phyloP scores from a whole-genome alignment of 92 coral and sea anemone species.

The Parazoanthus swiftii region DNA sequence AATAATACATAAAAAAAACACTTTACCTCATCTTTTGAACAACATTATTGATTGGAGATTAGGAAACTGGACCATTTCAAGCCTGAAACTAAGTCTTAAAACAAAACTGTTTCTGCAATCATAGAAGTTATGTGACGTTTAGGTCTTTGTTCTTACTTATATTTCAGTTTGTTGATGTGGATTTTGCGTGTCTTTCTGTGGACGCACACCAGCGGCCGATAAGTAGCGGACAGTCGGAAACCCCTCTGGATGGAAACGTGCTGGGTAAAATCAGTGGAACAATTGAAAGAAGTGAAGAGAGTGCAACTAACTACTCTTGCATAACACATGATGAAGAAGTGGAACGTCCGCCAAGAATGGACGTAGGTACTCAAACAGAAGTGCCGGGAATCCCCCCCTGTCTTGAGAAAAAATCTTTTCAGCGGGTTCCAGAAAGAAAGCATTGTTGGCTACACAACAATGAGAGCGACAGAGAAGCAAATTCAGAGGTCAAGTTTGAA shows the following conservation, averaged over 20 bases:
- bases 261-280: neutral
- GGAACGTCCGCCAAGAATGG: neutral
- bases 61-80: no score
- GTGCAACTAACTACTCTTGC: no score
- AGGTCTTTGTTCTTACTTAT: neutral
- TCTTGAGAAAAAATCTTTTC: neutral
- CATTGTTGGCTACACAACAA: neutral
- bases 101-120: no score
- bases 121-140: neutral
- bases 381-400: neutral
- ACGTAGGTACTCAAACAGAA: slow-evolving; percentile 10
- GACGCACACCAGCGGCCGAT: neutral
- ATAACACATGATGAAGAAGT: no score
- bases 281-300: neutral
- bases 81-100: no score
- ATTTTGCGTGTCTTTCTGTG: neutral
- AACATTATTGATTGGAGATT: no score
- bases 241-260: neutral
- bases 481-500: neutral
- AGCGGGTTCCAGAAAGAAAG: neutral
- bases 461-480: neutral
- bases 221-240: neutral
- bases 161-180: neutral
- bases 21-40: no score
- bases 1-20: no score